phyloP scores from a whole-genome alignment of 2,797 vertebrate genomes.

The Harpagifer antarcticus region DNA sequence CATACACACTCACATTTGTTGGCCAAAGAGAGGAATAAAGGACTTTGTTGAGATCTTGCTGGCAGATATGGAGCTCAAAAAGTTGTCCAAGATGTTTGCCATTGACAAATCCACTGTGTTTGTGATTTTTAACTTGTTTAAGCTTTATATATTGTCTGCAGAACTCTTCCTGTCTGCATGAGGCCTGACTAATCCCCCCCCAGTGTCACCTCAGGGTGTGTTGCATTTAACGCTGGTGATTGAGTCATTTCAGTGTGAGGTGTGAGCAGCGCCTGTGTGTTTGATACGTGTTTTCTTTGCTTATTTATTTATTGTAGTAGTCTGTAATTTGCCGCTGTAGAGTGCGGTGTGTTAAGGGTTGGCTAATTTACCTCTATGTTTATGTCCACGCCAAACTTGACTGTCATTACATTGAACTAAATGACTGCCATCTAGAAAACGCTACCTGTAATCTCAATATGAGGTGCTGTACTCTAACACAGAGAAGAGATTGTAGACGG shows the following conservation, averaged over 20 bases:
- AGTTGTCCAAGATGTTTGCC: not conserved
- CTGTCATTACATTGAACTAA: constrained; percentile 47
- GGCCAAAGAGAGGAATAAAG: not conserved
- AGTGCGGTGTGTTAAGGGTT: constrained; percentile 39
- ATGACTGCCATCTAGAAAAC: constrained; percentile 49
- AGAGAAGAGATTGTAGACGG: constrained; percentile 29
- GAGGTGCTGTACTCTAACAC: constrained; percentile 38
- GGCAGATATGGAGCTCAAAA: not conserved
- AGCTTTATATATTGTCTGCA: not conserved
- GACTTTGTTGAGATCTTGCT: not conserved
- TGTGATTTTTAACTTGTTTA: not conserved
- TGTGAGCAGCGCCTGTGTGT: constrained; percentile 25
- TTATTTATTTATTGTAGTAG: constrained; percentile 37
- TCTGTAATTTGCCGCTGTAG: constrained; percentile 59
- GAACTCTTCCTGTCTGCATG: constrained; percentile 2
- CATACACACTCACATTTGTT: not conserved
- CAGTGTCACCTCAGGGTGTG: constrained; percentile 8
- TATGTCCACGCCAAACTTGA: constrained; percentile 37
- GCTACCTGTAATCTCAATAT: constrained; percentile 46
- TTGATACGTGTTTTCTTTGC: constrained; percentile 37
- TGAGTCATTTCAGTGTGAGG: constrained; percentile 37
- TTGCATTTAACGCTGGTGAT: constrained; percentile 40
- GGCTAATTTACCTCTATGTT: constrained; percentile 43
- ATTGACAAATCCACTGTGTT: not conserved
- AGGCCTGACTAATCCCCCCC: constrained; percentile 17